Conservation (phyloP, 2,113 vertebrate species). For the Synchiropus splendidus region DNA sequence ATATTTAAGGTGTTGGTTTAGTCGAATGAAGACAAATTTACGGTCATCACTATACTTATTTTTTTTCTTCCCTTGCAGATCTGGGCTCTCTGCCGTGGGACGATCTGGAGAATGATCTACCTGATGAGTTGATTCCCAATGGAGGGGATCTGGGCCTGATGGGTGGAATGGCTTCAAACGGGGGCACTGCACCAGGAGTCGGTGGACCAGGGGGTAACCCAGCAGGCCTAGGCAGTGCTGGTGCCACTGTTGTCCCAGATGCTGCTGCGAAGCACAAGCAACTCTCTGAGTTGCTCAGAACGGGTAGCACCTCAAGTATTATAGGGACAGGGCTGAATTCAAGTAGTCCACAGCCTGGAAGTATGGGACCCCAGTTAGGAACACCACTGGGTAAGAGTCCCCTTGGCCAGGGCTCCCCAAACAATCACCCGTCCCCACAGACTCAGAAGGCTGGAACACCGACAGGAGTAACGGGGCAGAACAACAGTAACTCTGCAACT, state of each 20-base stretch:
- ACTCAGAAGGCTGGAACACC: slow-evolving; percentile 81
- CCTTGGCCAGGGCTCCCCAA: slow-evolving; percentile 78
- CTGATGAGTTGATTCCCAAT: slow-evolving; percentile 95
- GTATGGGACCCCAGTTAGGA: slow-evolving; percentile 65
- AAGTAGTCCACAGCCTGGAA: slow-evolving; percentile 73
- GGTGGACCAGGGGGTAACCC: slow-evolving; percentile 35
- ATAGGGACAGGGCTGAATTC: slow-evolving; percentile 74
- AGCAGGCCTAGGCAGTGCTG: slow-evolving; percentile 29
- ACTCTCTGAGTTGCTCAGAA: slow-evolving; percentile 90
- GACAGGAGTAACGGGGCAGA: slow-evolving; percentile 71
- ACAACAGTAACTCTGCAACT: slow-evolving; percentile 60
- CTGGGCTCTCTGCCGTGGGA: slow-evolving; percentile 83
- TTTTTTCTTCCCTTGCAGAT: slow-evolving; percentile 61
- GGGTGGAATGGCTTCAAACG: slow-evolving; percentile 67
- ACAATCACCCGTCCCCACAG: slow-evolving; percentile 83
- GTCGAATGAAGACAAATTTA: no score
- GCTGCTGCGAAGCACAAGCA: slow-evolving; percentile 97
- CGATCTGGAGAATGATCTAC: slow-evolving; percentile 97
- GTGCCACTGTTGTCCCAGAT: slow-evolving; percentile 73
- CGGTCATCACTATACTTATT: not conserved
- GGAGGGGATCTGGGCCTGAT: slow-evolving; percentile 81
- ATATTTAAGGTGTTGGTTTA: no score
- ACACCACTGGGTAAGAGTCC: slow-evolving; percentile 76
- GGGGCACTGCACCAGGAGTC: slow-evolving; percentile 42
- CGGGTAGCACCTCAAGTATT: slow-evolving; percentile 74